Percentiles rank a stretch among this genome's conserved stretches.
phyloP scores from a whole-genome alignment of 2,797 vertebrate species.

The Perodicticus potto region DNA sequence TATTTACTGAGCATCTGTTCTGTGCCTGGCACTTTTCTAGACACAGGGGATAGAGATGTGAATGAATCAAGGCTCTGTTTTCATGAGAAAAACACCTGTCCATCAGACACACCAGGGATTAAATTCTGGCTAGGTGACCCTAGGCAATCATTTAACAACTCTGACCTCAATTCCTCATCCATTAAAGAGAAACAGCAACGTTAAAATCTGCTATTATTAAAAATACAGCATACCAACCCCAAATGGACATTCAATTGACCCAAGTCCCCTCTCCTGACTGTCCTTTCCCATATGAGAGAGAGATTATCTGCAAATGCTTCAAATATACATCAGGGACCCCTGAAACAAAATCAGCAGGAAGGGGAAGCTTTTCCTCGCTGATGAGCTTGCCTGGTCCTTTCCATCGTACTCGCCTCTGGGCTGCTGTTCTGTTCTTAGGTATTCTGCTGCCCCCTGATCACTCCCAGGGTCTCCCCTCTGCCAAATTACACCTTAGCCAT shows the following conservation, averaged over 20 bases:
- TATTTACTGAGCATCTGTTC: background rate
- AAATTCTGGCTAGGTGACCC: background rate
- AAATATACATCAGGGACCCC: background rate
- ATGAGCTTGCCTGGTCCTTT: background rate
- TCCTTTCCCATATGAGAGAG: background rate
- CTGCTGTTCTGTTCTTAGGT: background rate
- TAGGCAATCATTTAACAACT: slow-evolving; percentile 7
- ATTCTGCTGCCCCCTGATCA: background rate
- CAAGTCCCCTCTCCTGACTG: background rate
- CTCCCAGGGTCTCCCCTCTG: background rate
- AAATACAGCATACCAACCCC: background rate
- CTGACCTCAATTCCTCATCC: background rate
- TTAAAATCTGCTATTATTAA: background rate
- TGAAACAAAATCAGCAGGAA: background rate
- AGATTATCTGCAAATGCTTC: background rate
- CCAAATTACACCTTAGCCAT: background rate
- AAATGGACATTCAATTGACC: background rate
- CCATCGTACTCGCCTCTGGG: background rate
- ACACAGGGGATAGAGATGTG: background rate
- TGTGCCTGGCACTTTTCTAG: background rate
- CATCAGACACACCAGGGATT: slow-evolving; percentile 1
- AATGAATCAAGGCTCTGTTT: slow-evolving; percentile 32
- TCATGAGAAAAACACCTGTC: background rate
- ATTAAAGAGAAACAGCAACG: background rate
- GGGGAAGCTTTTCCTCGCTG: background rate